Percentiles rank a stretch among this genome's conserved stretches.
Conservation (phyloP, 1,140 invertebrate species). For the Brachionus plicatilis region DNA sequence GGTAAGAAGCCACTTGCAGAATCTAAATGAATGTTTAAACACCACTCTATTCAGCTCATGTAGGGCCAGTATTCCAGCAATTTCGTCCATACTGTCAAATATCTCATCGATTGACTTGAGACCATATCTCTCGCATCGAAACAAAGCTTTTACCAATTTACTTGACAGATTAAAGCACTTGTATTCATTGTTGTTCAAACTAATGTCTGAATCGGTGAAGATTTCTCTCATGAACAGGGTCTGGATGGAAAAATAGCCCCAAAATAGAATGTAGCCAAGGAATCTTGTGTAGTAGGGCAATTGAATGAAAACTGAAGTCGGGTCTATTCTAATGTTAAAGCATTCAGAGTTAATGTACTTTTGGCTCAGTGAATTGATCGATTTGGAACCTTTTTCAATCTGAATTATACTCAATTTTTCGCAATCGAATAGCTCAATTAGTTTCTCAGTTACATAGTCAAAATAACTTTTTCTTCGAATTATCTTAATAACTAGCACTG, state of each 20-base stretch:
- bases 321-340: conserved; percentile 17
- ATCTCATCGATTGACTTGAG: conserved; percentile 31
- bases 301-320: conserved; percentile 6
- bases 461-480: background rate
- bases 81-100: conserved; percentile 32
- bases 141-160: conserved; percentile 18
- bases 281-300: conserved; percentile 24
- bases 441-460: conserved; percentile 18
- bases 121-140: conserved; percentile 8
- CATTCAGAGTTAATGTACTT: background rate
- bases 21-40: conserved; percentile 5
- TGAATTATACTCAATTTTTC: background rate
- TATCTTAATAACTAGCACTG: background rate
- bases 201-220: background rate
- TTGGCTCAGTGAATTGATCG: background rate
- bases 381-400: background rate
- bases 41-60: background rate
- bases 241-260: conserved; percentile 39
- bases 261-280: conserved; percentile 18
- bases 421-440: background rate
- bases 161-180: conserved; percentile 13
- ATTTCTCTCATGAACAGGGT: conserved; percentile 24
- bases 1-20: background rate
- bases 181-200: background rate
- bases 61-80: background rate